A percentile compares a stretch with the other conserved stretches of the same genome.
phyloP scores from a whole-genome alignment of 2,797 vertebrate genomes.

The Anguilla obscura region DNA sequence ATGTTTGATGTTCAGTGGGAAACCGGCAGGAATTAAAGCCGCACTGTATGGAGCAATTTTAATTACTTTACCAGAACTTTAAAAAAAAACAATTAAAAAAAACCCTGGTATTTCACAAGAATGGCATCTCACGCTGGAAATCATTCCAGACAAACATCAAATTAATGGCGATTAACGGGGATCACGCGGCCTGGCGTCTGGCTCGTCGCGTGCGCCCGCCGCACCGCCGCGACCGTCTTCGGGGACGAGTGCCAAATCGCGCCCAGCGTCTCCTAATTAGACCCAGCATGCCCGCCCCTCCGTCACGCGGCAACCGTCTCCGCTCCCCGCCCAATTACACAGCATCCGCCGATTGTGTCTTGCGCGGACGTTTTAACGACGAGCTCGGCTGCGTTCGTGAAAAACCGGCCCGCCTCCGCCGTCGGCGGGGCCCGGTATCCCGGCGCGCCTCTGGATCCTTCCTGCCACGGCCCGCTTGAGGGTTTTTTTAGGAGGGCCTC shows the following conservation, averaged over 20 bases:
- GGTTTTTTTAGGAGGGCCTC: slow-evolving; percentile 51
- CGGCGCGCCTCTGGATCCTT: slow-evolving; percentile 57
- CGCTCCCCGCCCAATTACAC: slow-evolving; percentile 72
- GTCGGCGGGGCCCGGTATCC: slow-evolving; percentile 56
- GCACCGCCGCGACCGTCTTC: slow-evolving; percentile 44
- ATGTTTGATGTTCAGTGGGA: slow-evolving; percentile 61
- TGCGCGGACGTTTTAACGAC: slow-evolving; percentile 70
- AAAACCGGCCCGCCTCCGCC: slow-evolving; percentile 55
- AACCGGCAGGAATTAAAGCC: slow-evolving; percentile 61
- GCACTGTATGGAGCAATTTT: slow-evolving; percentile 64
- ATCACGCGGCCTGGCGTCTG: slow-evolving; percentile 53
- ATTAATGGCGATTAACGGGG: slow-evolving; percentile 65
- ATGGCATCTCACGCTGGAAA: slow-evolving; percentile 51
- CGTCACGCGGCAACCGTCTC: slow-evolving; percentile 71
- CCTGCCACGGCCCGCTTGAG: slow-evolving; percentile 48
- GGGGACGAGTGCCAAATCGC: slow-evolving; percentile 71
- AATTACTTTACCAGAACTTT: slow-evolving; percentile 64
- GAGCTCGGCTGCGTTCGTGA: slow-evolving; percentile 61
- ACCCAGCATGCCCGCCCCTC: slow-evolving; percentile 77
- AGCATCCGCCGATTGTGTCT: slow-evolving; percentile 81
- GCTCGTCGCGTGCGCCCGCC: slow-evolving; percentile 42
- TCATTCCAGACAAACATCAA: slow-evolving; percentile 59
- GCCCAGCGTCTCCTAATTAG: slow-evolving; percentile 82
- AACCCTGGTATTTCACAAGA: slow-evolving; percentile 46
- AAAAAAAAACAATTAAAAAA: slow-evolving; percentile 33